Base-by-base conservation (phyloP, 2,888 invertebrate genomes). In the Rhimphoctona megacephalus region DNA sequence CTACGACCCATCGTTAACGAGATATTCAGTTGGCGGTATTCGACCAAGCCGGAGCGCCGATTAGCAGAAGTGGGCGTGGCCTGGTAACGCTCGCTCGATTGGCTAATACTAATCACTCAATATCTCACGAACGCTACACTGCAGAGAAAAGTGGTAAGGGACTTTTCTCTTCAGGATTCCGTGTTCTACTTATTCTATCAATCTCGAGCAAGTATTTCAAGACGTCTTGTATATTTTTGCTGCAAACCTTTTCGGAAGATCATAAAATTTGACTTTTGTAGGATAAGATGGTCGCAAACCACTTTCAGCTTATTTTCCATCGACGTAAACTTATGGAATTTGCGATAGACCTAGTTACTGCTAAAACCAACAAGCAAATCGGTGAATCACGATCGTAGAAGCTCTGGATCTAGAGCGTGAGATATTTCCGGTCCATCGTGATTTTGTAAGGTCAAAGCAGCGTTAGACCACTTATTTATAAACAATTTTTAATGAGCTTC, bases 361-460 rank as follows among this genome's bases (percentile, higher is more conserved):
- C 76, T 39, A 49, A 72, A 30, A 76, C 46, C 80, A 85, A 81
- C 64, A 85, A 85, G 70, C 83, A 54, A 72, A 72, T n/a, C 43
- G 30, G 74, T 49, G 81, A 85, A 81, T 85, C 76, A 81, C 61
- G 76, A 72, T 70, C 52, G 30, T 66, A 64, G 22, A 80, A 52
- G 30, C 17, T 78, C 70, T 74, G 8, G 64, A 85, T 70, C 76
- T 66, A 81, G 81, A 66, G 70, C 43, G 19, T 57, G 14, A 39
- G 54, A 81, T 54, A 30, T 52, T 30, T 17, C 43, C 66, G 22
- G 49, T 76, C 39, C 74, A 70, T 80, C 73, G 46, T 33, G 30
- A 33, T 76, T n/a, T 76, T 49, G 22, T 57, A 39, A 22, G 22
- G 57, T 39, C 57, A 25, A 57, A 49, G 49, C 49, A 33, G 9